Base-by-base conservation (phyloP, 2,113 vertebrate species). In the Hipposideros armiger region DNA sequence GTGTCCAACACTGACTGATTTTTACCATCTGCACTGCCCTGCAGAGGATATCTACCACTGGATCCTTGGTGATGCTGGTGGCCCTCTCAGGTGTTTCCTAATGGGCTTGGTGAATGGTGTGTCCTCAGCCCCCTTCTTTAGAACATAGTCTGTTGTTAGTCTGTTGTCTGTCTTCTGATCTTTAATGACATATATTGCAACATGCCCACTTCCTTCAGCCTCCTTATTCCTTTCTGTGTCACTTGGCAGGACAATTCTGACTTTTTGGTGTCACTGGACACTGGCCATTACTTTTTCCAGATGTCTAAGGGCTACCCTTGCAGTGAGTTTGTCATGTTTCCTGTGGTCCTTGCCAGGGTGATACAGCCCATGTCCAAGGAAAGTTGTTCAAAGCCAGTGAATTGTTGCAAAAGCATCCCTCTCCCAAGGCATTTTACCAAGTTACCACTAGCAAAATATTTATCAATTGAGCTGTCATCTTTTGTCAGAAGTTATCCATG, bases 321-420 rank as follows among this genome's bases (percentile, higher is more conserved):
- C 30, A 54, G 9, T 50, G 32, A 67, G 14, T 58, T 58, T 77
- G 22, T 32, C 11, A 2, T 64, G 52, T 73, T 73, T 86, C 19
- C 47, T 42, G 2, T 72, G 67, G 69, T 70, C n/a, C 10, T 87
- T 69, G 16, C 14, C 11, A 70, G 42, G 17, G 15, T 62, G 58
- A 74, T 54, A 87, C 11, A 74, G 22, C 28, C 17, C 8, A 17
- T 20, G 47, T 52, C 69, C 78, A 45, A 94, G 40, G n/a, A 78
- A 96, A 58, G 50, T 83, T 72, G 28, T 54, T 78, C 17, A 77
- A 81, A 96, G 22, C 30, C 76, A 73, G 3, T 67, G 17, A 87
- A 80, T 22, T 47, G 20, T 60, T 72, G 24, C 30, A 72, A 56
- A 4, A 66, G 28, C 5, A 47, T 40, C 50, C n/a, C 13, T 87